phyloP scores from a whole-genome alignment of 2,797 vertebrate species.

The Pseudochirops cupreus region DNA sequence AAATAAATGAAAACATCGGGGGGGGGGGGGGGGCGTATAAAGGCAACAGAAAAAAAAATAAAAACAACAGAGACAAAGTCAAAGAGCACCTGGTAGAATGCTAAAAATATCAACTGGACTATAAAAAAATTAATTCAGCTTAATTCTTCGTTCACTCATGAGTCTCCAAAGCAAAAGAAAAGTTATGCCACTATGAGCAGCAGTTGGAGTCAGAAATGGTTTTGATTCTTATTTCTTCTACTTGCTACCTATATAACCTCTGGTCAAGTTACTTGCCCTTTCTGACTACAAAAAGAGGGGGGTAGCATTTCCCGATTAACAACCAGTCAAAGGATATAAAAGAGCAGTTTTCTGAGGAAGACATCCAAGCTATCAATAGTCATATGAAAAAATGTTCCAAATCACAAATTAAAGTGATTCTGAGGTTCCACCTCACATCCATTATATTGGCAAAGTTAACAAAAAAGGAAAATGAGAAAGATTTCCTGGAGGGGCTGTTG shows the following conservation, averaged over 20 bases:
- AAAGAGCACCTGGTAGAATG: neutral
- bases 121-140: neutral
- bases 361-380: neutral
- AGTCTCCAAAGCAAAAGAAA: conserved; percentile 46
- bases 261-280: neutral
- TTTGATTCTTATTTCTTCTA: neutral
- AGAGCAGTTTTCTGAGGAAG: neutral
- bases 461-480: neutral
- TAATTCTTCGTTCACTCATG: neutral
- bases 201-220: neutral
- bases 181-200: neutral
- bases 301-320: neutral
- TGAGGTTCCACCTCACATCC: neutral
- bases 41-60: too few relatives aligned
- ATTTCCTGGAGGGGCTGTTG: neutral
- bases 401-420: neutral
- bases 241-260: neutral
- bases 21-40: neutral
- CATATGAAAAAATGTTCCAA: neutral
- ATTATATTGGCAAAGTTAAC: neutral
- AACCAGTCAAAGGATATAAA: neutral
- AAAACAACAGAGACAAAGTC: neutral
- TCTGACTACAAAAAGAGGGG: neutral
- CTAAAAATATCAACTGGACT: neutral
- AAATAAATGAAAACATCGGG: too few relatives aligned